Evolutionary conservation across 2,888 invertebrate species (phyloP).

Genomic region (Allolobophora icterica): DNA sequence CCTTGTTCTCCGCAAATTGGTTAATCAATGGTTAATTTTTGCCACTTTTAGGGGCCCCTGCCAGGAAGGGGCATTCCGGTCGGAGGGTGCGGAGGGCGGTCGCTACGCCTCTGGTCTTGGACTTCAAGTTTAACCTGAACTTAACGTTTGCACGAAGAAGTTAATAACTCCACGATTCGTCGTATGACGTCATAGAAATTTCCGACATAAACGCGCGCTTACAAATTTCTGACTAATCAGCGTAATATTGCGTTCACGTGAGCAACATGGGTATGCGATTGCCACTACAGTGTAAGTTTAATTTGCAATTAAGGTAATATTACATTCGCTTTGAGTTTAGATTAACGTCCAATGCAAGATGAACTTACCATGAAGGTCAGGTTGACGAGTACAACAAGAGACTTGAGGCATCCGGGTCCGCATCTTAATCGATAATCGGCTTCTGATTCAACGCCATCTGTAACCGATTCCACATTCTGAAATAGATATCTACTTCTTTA

Average conservation of each 20-base stretch:
- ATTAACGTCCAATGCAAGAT: not conserved
- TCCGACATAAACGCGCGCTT: too few relatives aligned
- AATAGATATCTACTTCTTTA: not conserved
- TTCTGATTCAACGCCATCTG: slow-evolving; percentile 5
- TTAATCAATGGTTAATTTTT: too few relatives aligned
- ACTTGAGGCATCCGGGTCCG: not conserved
- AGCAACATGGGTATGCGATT: not conserved
- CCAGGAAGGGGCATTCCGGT: too few relatives aligned
- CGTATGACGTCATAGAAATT: too few relatives aligned
- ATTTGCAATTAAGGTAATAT: not conserved
- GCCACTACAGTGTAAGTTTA: not conserved
- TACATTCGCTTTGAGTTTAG: not conserved
- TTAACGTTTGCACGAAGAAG: too few relatives aligned
- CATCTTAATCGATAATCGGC: not conserved
- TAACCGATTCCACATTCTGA: not conserved
- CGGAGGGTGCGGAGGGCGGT: too few relatives aligned
- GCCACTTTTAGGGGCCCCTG: too few relatives aligned
- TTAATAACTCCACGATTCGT: too few relatives aligned
- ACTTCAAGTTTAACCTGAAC: too few relatives aligned
- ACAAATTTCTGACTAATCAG: too few relatives aligned
- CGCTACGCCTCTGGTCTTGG: too few relatives aligned
- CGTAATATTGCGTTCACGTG: not conserved
- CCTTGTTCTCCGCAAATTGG: too few relatives aligned
- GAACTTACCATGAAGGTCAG: slow-evolving; percentile 13
- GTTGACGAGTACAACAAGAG: not conserved